Percentiles rank a stretch among this genome's conserved stretches.
These are phyloP conservation scores for Mastomys coucha DNA, from an alignment of 2,113 vertebrate species.

Conservation along the genomic window DNA sequence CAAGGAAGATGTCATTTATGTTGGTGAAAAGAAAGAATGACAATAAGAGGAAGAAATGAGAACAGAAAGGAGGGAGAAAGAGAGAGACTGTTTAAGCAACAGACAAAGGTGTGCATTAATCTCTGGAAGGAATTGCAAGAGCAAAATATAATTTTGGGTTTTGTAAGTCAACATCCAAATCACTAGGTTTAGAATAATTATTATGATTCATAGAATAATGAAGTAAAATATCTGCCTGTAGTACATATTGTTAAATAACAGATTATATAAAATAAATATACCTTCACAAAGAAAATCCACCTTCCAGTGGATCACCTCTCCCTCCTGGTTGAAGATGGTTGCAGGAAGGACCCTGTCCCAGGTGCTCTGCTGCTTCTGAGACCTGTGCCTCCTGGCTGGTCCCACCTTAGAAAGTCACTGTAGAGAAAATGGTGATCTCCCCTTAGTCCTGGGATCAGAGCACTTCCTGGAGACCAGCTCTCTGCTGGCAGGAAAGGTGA, in stretches of 20 bases:
- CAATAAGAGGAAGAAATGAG: accelerated
- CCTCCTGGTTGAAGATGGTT: too few species aligned
- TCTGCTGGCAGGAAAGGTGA: too few species aligned
- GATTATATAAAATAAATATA: not conserved
- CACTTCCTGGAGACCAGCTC: too few species aligned
- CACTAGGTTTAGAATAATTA: not conserved
- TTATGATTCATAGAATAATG: not conserved
- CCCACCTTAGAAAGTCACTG: too few species aligned
- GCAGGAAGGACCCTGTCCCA: too few species aligned
- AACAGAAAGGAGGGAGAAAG: not conserved
- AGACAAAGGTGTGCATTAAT: not conserved
- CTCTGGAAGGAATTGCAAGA: not conserved
- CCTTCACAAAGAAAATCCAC: not conserved
- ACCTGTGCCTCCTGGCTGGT: too few species aligned
- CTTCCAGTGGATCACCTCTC: not conserved
- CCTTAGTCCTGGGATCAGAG: too few species aligned
- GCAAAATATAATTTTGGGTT: not conserved
- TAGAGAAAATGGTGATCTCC: too few species aligned
- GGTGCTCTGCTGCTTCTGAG: too few species aligned
- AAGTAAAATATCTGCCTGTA: not conserved
- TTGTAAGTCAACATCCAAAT: not conserved
- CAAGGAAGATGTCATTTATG: not conserved
- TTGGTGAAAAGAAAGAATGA: not conserved
- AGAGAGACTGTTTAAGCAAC: not conserved
- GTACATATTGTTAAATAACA: not conserved